Base-by-base conservation (phyloP, 2,797 vertebrate species). In the Bovichtus diacanthus region DNA sequence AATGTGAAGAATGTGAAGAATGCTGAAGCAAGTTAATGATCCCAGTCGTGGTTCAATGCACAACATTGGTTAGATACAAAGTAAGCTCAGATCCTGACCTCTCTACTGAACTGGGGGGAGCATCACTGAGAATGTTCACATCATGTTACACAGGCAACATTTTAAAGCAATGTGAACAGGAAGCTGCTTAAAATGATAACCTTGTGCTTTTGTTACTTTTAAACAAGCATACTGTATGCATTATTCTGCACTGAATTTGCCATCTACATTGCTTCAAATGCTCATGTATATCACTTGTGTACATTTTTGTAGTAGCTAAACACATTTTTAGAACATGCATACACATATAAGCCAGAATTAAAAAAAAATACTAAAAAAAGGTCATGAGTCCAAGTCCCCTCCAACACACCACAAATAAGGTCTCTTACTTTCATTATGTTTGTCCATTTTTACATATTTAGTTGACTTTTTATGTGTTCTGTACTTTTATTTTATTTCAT, bases 1-100 rank as follows among this genome's bases (percentile, higher is more conserved):
- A 49, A 81, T 76, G 71, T n/a, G n/a, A n/a, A n/a, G n/a, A n/a
- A n/a, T n/a, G n/a, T 70, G 53, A 69, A 25, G 43, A 83, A 84
- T 53, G 60, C 43, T 29, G 38, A 18, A 21, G 73, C 2, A 12
- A 6, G 55, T 64, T 58, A 46, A 61, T 55, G 21, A 61, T 69
- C 49, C 5, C 13, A 46, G 68, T 73, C 65, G 49, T 31, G 60
- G 47, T 59, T 76, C 41, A 53, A 41, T 60, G 58, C 29, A 25
- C 65, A 46, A 67, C 74, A 58, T 64, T 1, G 0, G 56, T 65
- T 34, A 16, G 29, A 61, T 56, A 18, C n/a, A 68, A 41, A 46
- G 23, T 59, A 18, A 46, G 34, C 13, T 54, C 13, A 29, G 13
- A 41, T 60, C 21, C 50, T 62, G 2, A 53, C 16, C 34, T 46